phyloP scores from a whole-genome alignment of 2,113 vertebrate genomes.

The Leucopsar rothschildi region DNA sequence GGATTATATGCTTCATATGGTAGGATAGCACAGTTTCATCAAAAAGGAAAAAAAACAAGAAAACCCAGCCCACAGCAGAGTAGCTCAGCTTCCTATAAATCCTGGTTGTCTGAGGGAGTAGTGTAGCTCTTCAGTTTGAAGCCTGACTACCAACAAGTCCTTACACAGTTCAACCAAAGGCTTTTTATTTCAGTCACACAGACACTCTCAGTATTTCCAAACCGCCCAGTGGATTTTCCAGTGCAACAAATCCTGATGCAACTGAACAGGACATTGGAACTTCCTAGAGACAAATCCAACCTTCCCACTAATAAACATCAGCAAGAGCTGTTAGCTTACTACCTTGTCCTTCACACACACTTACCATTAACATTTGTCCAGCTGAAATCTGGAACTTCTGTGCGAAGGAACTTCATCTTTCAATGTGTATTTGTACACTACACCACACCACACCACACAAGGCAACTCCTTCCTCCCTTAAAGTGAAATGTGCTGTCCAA shows the following conservation, averaged over 20 bases:
- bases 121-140: background rate
- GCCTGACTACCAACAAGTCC: background rate
- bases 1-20: background rate
- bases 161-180: background rate
- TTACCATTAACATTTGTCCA: background rate
- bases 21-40: background rate
- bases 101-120: background rate
- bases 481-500: background rate
- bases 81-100: background rate
- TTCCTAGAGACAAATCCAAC: background rate
- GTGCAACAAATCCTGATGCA: background rate
- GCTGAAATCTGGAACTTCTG: background rate
- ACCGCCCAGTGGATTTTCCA: background rate
- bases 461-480: background rate
- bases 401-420: background rate
- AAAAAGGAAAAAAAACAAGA: background rate
- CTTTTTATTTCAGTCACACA: background rate
- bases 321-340: background rate
- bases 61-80: background rate
- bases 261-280: background rate
- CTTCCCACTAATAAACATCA: background rate
- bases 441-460: fast-evolving
- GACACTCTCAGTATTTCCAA: background rate
- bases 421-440: background rate
- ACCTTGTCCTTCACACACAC: background rate